Evolutionary conservation across 2,797 vertebrate species (phyloP), one percentile per base, ranked within the genome.

Genomic region (Gallinago stenura): DNA sequence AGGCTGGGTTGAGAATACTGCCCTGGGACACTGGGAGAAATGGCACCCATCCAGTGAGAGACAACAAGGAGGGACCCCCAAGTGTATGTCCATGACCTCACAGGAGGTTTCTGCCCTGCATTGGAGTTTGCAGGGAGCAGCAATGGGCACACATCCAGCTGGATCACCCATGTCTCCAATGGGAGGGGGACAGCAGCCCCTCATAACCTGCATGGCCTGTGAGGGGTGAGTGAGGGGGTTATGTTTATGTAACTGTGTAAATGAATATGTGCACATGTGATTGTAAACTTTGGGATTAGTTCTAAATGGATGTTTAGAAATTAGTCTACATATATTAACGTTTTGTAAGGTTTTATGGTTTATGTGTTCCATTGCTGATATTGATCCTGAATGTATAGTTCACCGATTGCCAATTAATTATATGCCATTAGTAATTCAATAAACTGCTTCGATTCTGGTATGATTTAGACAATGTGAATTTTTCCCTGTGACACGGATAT

Each of bases 1-100:
- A 17, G 45, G 11, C 25, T 2, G 2, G 3, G 25, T 3, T 37
- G 50, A 85, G 22, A 8, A 18, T 25, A 22, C 8, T 83, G 20
- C 3, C 2, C 0, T 12, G n/a, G 41, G 25, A n/a, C 0, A 2
- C 9, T 25, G 37, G 6, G 25, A 20, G 9, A 54, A 50, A 60
- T 0, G 0, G 6, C 7, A 28, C 11, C 10, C 28, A 15, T 46
- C 0, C 16, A 14, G 9, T 1, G 2, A 53, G 37, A 28, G 10
- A 6, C 9, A 64, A 12, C 10, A 16, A 35, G 11, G 15, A 30
- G 13, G 6, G 8, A 22, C 2, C 7, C 6, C 28, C 3, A 7
- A 7, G 14, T 5, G 6, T 4, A 2, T 58, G 21, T 18, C 19
- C 70, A 2, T 7, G 50, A 24, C 15, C 60, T 51, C 6, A 1